phyloP scores from a whole-genome alignment of 2,797 vertebrate species.

The Tokudaia muenninki region DNA sequence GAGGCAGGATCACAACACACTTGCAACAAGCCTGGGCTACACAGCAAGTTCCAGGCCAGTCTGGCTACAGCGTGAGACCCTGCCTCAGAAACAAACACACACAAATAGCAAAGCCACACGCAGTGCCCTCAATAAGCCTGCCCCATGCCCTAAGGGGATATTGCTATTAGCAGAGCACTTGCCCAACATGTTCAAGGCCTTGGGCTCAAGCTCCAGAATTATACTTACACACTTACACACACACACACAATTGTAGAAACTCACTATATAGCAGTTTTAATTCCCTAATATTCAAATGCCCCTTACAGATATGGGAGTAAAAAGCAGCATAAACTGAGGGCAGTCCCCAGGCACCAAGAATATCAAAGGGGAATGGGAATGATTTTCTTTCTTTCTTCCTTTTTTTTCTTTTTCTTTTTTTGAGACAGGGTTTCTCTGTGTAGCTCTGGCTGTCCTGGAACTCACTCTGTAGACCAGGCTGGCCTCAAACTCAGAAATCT shows the following conservation, averaged over 20 bases:
- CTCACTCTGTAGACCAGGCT: no score
- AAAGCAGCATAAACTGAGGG: not conserved
- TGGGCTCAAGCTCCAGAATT: not conserved
- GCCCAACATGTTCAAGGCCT: not conserved
- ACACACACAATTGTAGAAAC: not conserved
- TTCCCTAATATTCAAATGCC: not conserved
- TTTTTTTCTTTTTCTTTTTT: no score
- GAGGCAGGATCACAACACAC: not conserved
- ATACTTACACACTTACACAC: not conserved
- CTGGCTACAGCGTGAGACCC: not conserved
- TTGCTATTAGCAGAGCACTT: not conserved
- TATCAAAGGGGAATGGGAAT: constrained; percentile 7
- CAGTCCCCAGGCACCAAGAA: not conserved
- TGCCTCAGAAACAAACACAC: not conserved
- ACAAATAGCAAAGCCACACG: not conserved
- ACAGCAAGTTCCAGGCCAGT: not conserved
- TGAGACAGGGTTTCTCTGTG: no score
- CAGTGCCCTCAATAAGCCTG: not conserved
- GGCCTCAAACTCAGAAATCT: no score
- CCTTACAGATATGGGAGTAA: not conserved
- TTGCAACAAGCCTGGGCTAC: not conserved
- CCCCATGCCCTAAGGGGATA: not conserved
- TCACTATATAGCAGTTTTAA: constrained; percentile 5
- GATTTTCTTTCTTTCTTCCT: not conserved
- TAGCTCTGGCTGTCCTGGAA: no score